These are phyloP conservation scores for Deroptyus accipitrinus DNA, from an alignment of 2,113 vertebrate genomes.

Conservation along the genomic window DNA sequence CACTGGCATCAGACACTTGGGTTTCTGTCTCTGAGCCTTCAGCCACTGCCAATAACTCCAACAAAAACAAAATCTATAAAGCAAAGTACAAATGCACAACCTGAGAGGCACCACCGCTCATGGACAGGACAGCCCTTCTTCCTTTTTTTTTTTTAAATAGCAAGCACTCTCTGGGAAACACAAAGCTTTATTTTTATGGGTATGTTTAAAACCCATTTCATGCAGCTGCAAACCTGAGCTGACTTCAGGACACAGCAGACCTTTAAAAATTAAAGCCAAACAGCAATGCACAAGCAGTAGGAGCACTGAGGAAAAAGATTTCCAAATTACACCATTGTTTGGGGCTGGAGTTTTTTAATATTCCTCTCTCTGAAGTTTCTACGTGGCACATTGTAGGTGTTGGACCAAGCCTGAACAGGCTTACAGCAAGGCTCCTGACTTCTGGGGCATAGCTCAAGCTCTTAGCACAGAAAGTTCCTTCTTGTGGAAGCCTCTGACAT, in stretches of 20 bases:
- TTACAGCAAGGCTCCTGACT: not conserved
- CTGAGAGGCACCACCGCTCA: not conserved
- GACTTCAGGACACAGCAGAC: not conserved
- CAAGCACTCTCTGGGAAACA: not conserved
- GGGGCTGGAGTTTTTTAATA: not conserved
- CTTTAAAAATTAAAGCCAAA: not conserved
- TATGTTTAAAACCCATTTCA: not conserved
- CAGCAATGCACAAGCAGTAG: not conserved
- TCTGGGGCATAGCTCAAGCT: not conserved
- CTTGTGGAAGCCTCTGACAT: not conserved
- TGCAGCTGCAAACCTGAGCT: not conserved
- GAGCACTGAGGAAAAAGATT: not conserved
- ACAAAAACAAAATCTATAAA: not conserved
- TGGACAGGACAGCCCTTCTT: not conserved
- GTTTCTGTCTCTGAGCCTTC: not conserved
- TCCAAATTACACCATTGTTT: not conserved
- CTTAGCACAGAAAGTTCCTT: not conserved
- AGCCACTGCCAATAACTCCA: not conserved
- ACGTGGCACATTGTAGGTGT: not conserved
- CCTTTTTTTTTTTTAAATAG: not conserved
- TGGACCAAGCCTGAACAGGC: not conserved
- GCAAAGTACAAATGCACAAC: not conserved
- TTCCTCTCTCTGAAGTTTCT: not conserved
- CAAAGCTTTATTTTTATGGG: not conserved
- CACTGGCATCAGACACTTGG: fast-evolving